A percentile compares a stretch with the other conserved stretches of the same genome.
phyloP scores from a whole-genome alignment of 2,888 invertebrate genomes.

The Stenodera caucasica region DNA sequence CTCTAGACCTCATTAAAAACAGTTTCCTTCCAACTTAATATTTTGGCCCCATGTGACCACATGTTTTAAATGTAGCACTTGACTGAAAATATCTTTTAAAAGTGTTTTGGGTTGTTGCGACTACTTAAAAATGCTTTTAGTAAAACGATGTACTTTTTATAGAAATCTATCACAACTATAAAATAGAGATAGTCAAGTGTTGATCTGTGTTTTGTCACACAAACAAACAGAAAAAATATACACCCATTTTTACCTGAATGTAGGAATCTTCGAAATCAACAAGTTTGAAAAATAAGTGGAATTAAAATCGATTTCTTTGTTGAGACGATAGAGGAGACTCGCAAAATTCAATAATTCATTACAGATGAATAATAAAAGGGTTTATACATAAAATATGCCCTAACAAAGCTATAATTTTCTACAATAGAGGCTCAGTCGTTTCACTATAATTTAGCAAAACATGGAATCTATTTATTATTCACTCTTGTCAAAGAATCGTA shows the following conservation, averaged over 20 bases:
- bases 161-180: background rate
- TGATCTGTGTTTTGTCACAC: slow-evolving; percentile 48
- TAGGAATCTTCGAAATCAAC: background rate
- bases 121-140: slow-evolving; percentile 55
- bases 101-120: slow-evolving; percentile 45
- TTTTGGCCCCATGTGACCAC: slow-evolving; percentile 35
- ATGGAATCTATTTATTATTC: background rate
- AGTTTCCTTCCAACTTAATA: slow-evolving; percentile 4
- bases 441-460: background rate
- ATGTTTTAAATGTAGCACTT: slow-evolving; percentile 45
- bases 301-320: background rate
- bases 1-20: slow-evolving; percentile 8
- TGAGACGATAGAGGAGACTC: background rate
- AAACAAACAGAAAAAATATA: background rate
- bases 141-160: background rate
- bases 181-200: slow-evolving; percentile 36
- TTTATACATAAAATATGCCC: background rate
- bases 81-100: slow-evolving; percentile 51
- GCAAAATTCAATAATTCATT: background rate
- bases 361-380: background rate
- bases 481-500: no score
- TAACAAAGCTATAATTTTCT: background rate
- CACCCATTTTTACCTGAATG: background rate
- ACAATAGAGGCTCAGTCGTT: background rate
- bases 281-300: background rate